phyloP scores from a whole-genome alignment of 2,113 vertebrate species.

The Notothenia coriiceps region DNA sequence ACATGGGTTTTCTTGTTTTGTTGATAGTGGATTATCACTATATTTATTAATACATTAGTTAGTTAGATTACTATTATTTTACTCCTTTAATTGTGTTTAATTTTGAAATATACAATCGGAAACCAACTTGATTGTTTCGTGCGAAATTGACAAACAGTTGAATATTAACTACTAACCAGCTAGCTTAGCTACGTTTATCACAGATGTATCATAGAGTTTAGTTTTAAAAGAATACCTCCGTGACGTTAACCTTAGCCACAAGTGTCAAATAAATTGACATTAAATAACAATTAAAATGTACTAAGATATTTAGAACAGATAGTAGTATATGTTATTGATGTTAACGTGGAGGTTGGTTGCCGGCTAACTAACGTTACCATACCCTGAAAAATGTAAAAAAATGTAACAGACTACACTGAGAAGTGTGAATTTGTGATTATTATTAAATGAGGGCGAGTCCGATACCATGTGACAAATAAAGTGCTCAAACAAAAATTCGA shows the following conservation, averaged over 20 bases:
- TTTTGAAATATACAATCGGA: neutral
- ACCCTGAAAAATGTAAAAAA: too few relatives aligned
- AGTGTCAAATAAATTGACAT: neutral
- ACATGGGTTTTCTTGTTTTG: neutral
- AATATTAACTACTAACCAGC: neutral
- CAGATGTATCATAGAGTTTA: too few relatives aligned
- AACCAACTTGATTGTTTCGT: neutral
- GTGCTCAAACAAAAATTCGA: constrained; percentile 52
- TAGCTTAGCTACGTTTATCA: neutral
- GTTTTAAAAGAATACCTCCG: too few relatives aligned
- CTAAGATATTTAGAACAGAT: neutral
- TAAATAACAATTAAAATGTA: neutral
- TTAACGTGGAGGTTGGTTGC: neutral
- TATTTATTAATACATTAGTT: neutral
- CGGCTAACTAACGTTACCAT: neutral
- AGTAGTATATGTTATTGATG: neutral
- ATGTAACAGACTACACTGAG: neutral
- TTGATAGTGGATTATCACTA: neutral
- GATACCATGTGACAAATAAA: too few relatives aligned
- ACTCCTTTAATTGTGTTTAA: neutral
- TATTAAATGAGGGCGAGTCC: too few relatives aligned
- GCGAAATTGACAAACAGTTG: neutral
- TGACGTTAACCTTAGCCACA: neutral
- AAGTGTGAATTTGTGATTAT: neutral
- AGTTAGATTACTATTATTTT: neutral